These are phyloP conservation scores for Dermochelys coriacea DNA, from an alignment of 2,797 vertebrate species.

Conservation along the genomic window DNA sequence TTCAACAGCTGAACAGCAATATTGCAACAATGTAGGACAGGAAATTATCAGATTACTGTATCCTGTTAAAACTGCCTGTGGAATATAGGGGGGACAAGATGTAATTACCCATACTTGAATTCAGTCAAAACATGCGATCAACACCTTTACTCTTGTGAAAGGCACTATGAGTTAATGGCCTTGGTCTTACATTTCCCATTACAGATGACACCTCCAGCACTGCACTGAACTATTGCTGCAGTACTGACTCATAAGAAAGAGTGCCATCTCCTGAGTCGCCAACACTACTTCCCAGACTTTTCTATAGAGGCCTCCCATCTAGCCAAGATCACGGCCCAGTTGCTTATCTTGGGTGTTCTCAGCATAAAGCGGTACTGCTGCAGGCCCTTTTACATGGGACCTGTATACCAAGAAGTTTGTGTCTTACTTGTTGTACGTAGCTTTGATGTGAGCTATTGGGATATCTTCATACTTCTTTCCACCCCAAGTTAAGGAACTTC, in stretches of 20 bases:
- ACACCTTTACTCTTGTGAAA: background rate
- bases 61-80: background rate
- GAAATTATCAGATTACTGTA: background rate
- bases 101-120: background rate
- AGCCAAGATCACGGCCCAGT: background rate
- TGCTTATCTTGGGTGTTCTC: background rate
- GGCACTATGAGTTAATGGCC: background rate
- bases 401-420: background rate
- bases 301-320: background rate
- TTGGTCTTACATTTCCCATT: background rate
- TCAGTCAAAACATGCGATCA: background rate
- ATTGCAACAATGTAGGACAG: background rate
- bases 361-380: background rate
- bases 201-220: background rate
- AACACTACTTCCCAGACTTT: background rate
- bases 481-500: slow-evolving; percentile 87
- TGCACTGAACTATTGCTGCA: background rate
- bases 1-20: background rate
- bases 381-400: background rate
- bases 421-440: slow-evolving; percentile 97
- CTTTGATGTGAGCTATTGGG: slow-evolving; percentile 91
- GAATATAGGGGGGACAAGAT: background rate
- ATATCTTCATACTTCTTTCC: slow-evolving; percentile 91
- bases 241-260: background rate
- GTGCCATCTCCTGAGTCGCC: background rate